Conservation (phyloP, 2,888 invertebrate species). For the Poecilobothrus nobilitatus region DNA sequence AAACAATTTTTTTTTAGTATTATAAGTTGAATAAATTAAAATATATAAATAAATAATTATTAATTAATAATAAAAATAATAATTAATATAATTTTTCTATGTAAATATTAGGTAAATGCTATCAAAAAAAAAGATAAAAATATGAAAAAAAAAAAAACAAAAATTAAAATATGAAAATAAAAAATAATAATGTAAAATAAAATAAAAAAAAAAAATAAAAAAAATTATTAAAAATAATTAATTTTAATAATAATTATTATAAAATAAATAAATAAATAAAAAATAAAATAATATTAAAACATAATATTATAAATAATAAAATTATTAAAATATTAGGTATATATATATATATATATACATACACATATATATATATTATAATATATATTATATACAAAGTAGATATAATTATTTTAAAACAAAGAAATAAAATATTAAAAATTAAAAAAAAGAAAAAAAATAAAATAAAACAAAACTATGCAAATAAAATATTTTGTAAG, state of each 20-base stretch:
- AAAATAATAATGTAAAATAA: neutral
- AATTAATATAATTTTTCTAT: neutral
- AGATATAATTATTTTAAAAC: conserved; percentile 13
- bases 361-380: neutral
- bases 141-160: neutral
- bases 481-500: conserved; percentile 11
- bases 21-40: neutral
- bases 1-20: neutral
- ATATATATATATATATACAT: neutral
- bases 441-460: conserved; percentile 2
- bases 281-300: neutral
- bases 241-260: neutral
- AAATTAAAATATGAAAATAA: neutral
- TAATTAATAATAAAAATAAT: too few relatives aligned
- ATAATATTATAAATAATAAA: neutral
- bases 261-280: neutral
- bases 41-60: neutral
- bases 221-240: neutral
- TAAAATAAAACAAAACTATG: conserved; percentile 13
- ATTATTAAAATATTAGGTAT: conserved; percentile 5
- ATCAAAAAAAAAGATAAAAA: neutral
- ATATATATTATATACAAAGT: conserved; percentile 19
- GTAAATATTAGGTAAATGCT: conserved; percentile 5
- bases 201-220: neutral
- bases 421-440: neutral